phyloP scores from a whole-genome alignment of 1,140 invertebrate species.

The Magallana gigas region DNA sequence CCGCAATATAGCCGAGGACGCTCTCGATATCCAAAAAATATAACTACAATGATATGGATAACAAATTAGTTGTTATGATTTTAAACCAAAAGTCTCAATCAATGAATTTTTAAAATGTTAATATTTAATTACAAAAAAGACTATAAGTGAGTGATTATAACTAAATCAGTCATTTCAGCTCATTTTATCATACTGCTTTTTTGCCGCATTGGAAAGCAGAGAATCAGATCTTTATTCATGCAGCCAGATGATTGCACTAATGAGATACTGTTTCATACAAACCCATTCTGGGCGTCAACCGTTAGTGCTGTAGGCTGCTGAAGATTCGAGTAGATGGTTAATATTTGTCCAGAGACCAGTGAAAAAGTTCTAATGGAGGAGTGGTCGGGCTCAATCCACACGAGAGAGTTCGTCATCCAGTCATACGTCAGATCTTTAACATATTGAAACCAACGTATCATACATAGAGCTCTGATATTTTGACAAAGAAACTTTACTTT shows the following conservation, averaged over 20 bases:
- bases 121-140: too few species aligned
- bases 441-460: too few species aligned
- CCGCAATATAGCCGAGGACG: not conserved
- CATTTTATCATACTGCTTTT: too few species aligned
- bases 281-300: not conserved
- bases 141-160: too few species aligned
- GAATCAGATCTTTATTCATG: too few species aligned
- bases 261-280: not conserved
- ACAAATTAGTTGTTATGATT: not conserved
- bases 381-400: not conserved
- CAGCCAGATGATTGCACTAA: too few species aligned
- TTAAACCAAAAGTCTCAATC: too few species aligned
- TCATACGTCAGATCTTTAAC: not conserved
- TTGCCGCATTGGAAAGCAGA: too few species aligned
- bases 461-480: too few species aligned
- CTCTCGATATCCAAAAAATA: not conserved
- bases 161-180: too few species aligned
- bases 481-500: too few species aligned
- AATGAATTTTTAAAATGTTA: too few species aligned
- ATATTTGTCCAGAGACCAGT: not conserved
- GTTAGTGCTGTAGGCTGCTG: not conserved
- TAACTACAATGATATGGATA: not conserved
- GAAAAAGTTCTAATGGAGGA: not conserved
- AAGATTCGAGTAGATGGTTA: not conserved
- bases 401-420: not conserved